Conservation (phyloP, 2,888 invertebrate species). For the Drosophila nigricruria region DNA sequence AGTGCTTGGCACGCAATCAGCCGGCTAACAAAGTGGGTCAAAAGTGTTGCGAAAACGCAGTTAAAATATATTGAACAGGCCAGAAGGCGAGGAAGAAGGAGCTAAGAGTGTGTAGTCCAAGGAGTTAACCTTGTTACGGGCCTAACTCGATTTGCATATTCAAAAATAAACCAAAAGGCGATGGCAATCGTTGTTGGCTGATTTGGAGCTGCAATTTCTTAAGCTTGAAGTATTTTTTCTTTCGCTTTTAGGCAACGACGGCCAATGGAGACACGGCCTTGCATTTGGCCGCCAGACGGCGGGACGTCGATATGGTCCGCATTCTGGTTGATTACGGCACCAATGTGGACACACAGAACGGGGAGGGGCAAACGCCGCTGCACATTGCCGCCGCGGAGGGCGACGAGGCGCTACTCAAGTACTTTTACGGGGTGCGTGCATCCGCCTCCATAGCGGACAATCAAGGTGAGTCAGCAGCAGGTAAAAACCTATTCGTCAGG, state of each 20-base stretch:
- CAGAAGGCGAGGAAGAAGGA: not conserved
- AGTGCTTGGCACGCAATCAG: slow-evolving; percentile 67
- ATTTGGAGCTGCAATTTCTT: slow-evolving; percentile 10
- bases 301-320: slow-evolving; percentile 96
- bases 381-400: slow-evolving; percentile 98
- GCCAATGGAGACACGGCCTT: slow-evolving; percentile 96
- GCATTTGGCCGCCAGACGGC: slow-evolving; percentile 96
- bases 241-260: slow-evolving; percentile 88
- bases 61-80: slow-evolving; percentile 20
- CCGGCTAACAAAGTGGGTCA: slow-evolving; percentile 76
- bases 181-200: slow-evolving; percentile 2
- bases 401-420: slow-evolving; percentile 97
- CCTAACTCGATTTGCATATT: slow-evolving; percentile 64
- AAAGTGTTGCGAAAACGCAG: slow-evolving; percentile 69
- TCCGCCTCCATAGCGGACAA: slow-evolving; percentile 97
- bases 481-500: not conserved
- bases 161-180: slow-evolving; percentile 51
- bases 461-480: slow-evolving; percentile 88
- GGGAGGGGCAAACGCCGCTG: slow-evolving; percentile 96
- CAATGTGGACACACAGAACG: slow-evolving; percentile 95
- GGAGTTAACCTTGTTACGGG: slow-evolving; percentile 46
- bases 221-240: not conserved
- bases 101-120: slow-evolving; percentile 3
- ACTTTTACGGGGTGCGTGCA: slow-evolving; percentile 97
- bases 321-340: slow-evolving; percentile 97